These are phyloP conservation scores for Zelleria hepariella DNA, from an alignment of 2,888 invertebrate species.

Conservation along the genomic window DNA sequence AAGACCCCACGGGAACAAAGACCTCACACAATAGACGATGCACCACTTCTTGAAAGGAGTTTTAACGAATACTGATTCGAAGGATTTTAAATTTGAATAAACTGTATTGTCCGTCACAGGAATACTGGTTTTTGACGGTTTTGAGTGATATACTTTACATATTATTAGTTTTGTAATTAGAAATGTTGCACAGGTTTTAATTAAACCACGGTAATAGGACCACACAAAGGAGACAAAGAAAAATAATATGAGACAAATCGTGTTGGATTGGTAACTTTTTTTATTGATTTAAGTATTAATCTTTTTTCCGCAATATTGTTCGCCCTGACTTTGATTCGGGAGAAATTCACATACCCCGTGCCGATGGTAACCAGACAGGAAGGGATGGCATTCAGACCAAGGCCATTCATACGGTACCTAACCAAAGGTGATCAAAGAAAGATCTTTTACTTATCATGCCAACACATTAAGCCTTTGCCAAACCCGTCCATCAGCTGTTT, in stretches of 20 bases:
- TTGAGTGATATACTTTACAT: too few species aligned
- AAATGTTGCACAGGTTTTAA: background rate
- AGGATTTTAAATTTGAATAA: background rate
- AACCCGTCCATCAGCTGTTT: background rate
- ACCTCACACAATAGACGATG: background rate
- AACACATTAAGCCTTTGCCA: background rate
- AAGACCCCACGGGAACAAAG: background rate
- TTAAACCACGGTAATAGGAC: background rate
- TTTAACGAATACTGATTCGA: background rate
- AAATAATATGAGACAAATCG: too few species aligned
- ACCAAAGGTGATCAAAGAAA: background rate
- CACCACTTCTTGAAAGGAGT: background rate
- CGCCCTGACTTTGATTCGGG: too few species aligned
- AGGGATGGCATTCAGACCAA: too few species aligned
- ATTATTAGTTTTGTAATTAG: background rate
- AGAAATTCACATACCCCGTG: too few species aligned
- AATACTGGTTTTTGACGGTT: background rate
- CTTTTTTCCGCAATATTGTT: too few species aligned
- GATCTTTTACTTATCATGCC: background rate
- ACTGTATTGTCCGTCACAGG: background rate
- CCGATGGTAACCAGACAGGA: too few species aligned
- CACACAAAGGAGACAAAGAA: too few species aligned
- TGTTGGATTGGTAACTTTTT: too few species aligned
- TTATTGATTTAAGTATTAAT: too few species aligned
- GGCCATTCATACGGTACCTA: background rate